A percentile compares a stretch with the other conserved stretches of the same genome.
phyloP scores from a whole-genome alignment of 1,140 invertebrate genomes.

The Eurosta solidaginis region DNA sequence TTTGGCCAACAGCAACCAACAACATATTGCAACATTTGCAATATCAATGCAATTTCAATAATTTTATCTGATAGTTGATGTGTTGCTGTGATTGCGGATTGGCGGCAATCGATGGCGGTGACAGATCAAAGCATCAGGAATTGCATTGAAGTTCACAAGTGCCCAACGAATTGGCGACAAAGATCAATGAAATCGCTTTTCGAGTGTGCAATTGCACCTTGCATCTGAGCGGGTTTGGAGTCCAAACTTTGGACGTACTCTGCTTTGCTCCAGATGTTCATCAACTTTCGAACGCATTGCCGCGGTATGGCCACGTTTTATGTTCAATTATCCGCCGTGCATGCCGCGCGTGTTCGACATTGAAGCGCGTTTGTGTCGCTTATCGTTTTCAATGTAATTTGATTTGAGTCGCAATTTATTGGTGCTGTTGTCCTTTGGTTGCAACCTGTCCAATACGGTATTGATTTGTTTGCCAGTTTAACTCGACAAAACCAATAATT shows the following conservation, averaged over 20 bases:
- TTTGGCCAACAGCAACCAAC: constrained; percentile 37
- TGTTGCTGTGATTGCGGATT: constrained; percentile 12
- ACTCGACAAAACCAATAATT: neutral
- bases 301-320: neutral
- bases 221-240: neutral
- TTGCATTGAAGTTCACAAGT: too few relatives aligned
- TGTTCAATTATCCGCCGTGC: constrained; percentile 4
- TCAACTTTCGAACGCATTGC: neutral
- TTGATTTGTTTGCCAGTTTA: neutral
- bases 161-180: constrained; percentile 1
- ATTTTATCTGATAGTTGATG: constrained; percentile 52
- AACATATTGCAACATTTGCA: constrained; percentile 8
- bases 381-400: constrained; percentile 15
- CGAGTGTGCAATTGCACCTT: neutral
- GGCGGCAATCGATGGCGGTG: constrained; percentile 51
- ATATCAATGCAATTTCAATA: constrained; percentile 56
- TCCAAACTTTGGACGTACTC: too few relatives aligned
- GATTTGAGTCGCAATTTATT: constrained; percentile 19
- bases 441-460: constrained; percentile 1
- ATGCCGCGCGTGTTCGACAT: constrained; percentile 17
- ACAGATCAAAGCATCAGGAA: constrained; percentile 48
- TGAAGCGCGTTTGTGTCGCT: neutral
- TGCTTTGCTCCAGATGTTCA: constrained; percentile 27
- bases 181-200: neutral
- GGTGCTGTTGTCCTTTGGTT: neutral